phyloP scores from a whole-genome alignment of 2,113 vertebrate species.

The Zootoca vivipara region DNA sequence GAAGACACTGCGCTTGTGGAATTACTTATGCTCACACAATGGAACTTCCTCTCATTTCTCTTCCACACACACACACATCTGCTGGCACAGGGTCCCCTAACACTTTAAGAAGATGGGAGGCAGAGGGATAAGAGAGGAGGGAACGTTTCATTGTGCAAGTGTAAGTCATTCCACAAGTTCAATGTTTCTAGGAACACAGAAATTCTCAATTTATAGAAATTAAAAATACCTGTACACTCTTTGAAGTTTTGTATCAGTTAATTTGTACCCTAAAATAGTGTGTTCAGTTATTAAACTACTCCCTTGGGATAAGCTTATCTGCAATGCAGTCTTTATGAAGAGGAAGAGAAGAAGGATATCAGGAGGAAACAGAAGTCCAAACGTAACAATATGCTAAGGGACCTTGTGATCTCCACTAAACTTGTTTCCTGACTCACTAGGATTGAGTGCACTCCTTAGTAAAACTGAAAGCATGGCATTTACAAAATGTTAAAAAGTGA shows the following conservation, averaged over 20 bases:
- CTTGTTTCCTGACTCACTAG: neutral
- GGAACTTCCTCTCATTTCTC: too few relatives aligned
- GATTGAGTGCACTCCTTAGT: neutral
- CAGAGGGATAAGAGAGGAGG: too few relatives aligned
- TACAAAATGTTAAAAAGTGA: neutral
- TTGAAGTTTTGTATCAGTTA: neutral
- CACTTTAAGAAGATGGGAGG: too few relatives aligned
- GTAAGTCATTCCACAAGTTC: too few relatives aligned
- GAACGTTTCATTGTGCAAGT: too few relatives aligned
- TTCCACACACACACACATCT: too few relatives aligned
- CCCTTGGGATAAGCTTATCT: neutral
- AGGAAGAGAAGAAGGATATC: neutral
- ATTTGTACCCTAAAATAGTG: neutral
- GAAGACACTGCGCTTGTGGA: too few relatives aligned
- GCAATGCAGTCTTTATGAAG: neutral
- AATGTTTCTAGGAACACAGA: neutral
- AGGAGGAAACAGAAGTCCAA: constrained; percentile 36
- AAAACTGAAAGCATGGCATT: neutral
- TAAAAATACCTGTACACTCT: neutral
- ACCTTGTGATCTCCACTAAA: neutral
- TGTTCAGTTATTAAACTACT: neutral
- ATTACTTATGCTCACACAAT: too few relatives aligned
- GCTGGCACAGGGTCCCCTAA: too few relatives aligned
- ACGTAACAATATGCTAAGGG: constrained; percentile 14
- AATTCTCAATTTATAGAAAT: neutral